Percentiles rank a stretch among this genome's conserved stretches.
Evolutionary conservation across 2,113 vertebrate species (phyloP).

Genomic region (Solea solea): DNA sequence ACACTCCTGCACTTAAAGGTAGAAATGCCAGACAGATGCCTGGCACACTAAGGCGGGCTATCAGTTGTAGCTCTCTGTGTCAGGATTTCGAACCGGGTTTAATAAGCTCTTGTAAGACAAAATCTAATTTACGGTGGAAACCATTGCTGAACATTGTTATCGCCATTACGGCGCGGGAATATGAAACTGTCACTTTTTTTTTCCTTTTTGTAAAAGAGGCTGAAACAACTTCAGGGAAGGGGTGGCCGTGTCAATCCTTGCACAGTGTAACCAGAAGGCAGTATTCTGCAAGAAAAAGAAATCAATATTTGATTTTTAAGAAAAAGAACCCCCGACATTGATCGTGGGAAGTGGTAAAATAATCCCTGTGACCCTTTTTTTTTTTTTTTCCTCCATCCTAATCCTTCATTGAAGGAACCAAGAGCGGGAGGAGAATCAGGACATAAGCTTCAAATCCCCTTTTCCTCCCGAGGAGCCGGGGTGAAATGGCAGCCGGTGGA

Average conservation of each 20-base stretch:
- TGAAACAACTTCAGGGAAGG: not conserved
- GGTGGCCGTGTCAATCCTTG: not conserved
- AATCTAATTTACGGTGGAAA: slow-evolving; percentile 25
- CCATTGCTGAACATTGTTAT: slow-evolving; percentile 23
- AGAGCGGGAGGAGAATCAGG: slow-evolving; percentile 27
- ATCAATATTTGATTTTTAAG: slow-evolving; percentile 27
- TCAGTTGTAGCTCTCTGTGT: slow-evolving; percentile 11
- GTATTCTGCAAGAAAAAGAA: not conserved
- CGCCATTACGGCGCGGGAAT: slow-evolving; percentile 26
- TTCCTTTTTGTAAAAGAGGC: slow-evolving; percentile 22
- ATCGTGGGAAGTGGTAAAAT: slow-evolving; percentile 3
- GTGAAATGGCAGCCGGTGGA: slow-evolving; percentile 33
- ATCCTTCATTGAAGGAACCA: slow-evolving; percentile 26
- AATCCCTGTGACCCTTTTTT: slow-evolving; percentile 11
- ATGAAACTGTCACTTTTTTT: slow-evolving; percentile 25
- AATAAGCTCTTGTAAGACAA: slow-evolving; percentile 40
- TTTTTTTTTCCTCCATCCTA: not conserved
- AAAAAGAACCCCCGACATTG: slow-evolving; percentile 20
- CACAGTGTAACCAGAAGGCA: not conserved
- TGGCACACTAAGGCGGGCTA: slow-evolving; percentile 46
- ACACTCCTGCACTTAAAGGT: not conserved
- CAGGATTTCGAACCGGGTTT: slow-evolving; percentile 26
- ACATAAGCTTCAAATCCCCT: slow-evolving; percentile 34
- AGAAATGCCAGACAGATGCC: slow-evolving; percentile 23
- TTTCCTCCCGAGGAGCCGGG: slow-evolving; percentile 10